Evolutionary conservation across 2,888 invertebrate species (phyloP), one percentile per base, ranked within the genome.

Genomic region (Chrysomela aeneicollis): DNA sequence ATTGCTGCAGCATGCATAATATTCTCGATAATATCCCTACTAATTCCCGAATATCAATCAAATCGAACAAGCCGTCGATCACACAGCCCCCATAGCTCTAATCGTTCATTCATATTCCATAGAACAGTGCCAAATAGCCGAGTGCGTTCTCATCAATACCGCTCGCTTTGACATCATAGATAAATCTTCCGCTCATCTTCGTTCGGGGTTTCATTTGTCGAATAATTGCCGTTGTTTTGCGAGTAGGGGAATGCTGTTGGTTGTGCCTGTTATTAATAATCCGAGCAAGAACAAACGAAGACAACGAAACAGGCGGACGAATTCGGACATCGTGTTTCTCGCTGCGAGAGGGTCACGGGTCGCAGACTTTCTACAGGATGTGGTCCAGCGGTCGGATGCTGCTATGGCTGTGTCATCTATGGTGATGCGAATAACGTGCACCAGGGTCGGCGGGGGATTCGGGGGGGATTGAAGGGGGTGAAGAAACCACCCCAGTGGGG

Each of bases 261-360:
- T 72, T 68, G 49, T 52, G 68, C 71, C 26, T 26, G 26, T 26
- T 68, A 71, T 69, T 72, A 71, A 72, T 72, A 72, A 69, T 67
- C 67, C 71, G 63, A 63, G 71, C 64, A 68, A 55, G 21, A 57
- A 70, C 60, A 49, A 62, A 67, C 59, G 59, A 66, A 61, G 53
- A 66, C 52, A 63, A 57, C 57, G 62, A 62, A 59, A 42, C 64
- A 51, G 62, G 63, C 35, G 49, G 67, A 66, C 60, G 57, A 61
- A 63, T 66, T 70, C 58, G 67, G 67, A 70, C 69, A 66, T 63
- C 49, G 54, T 68, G 66, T 70, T 70, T 66, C 67, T 68, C 69
- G 65, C 67, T 69, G 61, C 52, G 35, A 17, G 26, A 47, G 59
- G 69, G 66, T 70, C 69, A 64, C 46, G 64, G 66, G 69, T 67